Conservation (phyloP, 2,113 vertebrate genomes). For the Chaetops frenatus region DNA sequence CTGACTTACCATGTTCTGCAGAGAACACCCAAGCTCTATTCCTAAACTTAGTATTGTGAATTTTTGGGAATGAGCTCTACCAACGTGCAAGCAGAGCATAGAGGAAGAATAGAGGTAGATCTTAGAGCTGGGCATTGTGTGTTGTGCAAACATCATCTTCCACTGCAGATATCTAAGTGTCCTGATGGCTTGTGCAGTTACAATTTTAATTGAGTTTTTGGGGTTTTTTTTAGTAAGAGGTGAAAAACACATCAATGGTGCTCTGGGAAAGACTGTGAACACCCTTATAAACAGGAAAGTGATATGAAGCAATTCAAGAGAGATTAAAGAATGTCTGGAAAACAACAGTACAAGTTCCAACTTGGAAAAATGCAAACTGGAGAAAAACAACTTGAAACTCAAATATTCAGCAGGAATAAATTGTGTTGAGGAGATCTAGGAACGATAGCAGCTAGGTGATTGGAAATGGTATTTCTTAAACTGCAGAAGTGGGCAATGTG, state of each 20-base stretch:
- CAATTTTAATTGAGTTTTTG: too few species aligned
- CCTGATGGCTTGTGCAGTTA: not conserved
- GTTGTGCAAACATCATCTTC: not conserved
- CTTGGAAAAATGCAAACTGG: conserved; percentile 35
- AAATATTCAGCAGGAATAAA: conserved; percentile 13
- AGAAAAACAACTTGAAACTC: conserved; percentile 13
- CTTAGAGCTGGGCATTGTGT: not conserved
- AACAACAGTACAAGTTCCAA: conserved; percentile 28
- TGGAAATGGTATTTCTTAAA: not conserved
- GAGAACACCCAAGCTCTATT: not conserved
- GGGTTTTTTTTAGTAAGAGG: not conserved
- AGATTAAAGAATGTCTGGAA: conserved; percentile 3
- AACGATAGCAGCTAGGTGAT: not conserved
- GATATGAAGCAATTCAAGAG: not conserved
- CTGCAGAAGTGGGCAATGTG: not conserved
- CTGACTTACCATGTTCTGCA: not conserved
- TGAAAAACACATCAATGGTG: not conserved
- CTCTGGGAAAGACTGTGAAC: not conserved
- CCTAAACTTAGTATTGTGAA: not conserved
- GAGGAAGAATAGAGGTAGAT: not conserved
- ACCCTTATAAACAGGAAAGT: not conserved
- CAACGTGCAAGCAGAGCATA: not conserved
- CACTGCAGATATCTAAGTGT: not conserved
- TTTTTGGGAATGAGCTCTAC: not conserved
- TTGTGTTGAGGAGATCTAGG: not conserved